Base-by-base conservation (phyloP, 2,113 vertebrate genomes). In the Corythornis madagascariensis region DNA sequence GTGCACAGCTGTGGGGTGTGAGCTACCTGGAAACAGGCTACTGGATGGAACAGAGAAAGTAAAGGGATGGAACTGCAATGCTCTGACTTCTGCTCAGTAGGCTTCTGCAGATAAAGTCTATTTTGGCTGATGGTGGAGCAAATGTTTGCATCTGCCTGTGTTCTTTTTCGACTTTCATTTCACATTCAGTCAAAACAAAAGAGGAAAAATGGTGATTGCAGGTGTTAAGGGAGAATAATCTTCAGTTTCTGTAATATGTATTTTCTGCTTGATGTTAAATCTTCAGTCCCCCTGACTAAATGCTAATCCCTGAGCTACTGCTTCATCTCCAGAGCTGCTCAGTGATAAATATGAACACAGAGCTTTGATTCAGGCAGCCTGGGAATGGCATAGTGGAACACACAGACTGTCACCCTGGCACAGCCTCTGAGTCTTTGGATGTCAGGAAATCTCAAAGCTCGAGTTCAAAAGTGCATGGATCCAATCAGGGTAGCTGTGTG, bases 371-470 rank as follows among this genome's bases (percentile, higher is more conserved):
- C 47, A 83, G 38, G 60, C 52, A 88, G 86, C 31, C 40, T 2
- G 7, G 24, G 33, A 73, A 12, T 10, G 35, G 57, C 79, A 61
- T 1, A 53, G 20, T 19, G 48, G 42, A 90, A 71, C 33, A 70
- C 2, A 6, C 4, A 47, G 29, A 43, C 5, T n/a, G 42, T 45
- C 55, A 79, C 29, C 20, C 28, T 0, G 0, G 26, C 31, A 83
- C 16, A 67, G 35, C 16, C 74, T 61, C 55, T 1, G 1, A 74
- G 61, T 22, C 20, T 74, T 52, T n/a, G 11, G 9, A 77, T 8
- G 4, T 72, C 56, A 88, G 20, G 25, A 80, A 71, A 77, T 47
- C 43, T 67, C 52, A 77, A 47, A 86, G 52, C 16, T 80, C 52
- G 60, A 64, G 26, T 59, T 66, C 33, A n/a, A 15, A 94, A 87